Conservation (phyloP, 2,888 invertebrate genomes). For the Dichetophora obliterata region DNA sequence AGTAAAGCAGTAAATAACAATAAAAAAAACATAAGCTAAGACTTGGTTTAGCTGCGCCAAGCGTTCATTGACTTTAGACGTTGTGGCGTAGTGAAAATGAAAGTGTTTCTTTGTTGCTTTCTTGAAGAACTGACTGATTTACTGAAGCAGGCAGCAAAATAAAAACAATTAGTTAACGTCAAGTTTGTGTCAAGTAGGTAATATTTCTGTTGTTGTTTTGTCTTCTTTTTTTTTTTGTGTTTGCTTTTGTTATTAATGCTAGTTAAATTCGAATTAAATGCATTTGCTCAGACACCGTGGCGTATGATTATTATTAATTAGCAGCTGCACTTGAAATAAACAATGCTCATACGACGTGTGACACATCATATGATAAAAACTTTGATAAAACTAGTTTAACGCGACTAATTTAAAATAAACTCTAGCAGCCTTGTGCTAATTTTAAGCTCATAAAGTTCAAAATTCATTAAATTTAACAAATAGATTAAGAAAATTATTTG, state of each 20-base stretch:
- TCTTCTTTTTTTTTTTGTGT: background rate
- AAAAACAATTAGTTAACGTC: too few species aligned
- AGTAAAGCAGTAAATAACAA: background rate
- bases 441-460: background rate
- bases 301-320: slow-evolving; percentile 4
- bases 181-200: too few species aligned
- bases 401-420: background rate
- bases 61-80: slow-evolving; percentile 35
- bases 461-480: background rate
- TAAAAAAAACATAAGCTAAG: background rate
- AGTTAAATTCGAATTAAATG: background rate
- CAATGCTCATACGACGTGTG: background rate
- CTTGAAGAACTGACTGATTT: background rate
- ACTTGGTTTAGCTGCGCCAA: background rate
- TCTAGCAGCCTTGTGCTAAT: background rate
- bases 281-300: background rate
- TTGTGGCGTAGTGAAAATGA: slow-evolving; percentile 20
- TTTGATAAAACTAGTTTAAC: too few species aligned
- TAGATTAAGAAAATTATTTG: background rate
- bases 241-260: background rate
- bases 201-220: too few species aligned
- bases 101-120: slow-evolving; percentile 1
- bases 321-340: background rate
- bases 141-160: background rate
- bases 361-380: background rate